Evolutionary conservation across 2,797 vertebrate species (phyloP).

Genomic region (Diceros bicornis): DNA sequence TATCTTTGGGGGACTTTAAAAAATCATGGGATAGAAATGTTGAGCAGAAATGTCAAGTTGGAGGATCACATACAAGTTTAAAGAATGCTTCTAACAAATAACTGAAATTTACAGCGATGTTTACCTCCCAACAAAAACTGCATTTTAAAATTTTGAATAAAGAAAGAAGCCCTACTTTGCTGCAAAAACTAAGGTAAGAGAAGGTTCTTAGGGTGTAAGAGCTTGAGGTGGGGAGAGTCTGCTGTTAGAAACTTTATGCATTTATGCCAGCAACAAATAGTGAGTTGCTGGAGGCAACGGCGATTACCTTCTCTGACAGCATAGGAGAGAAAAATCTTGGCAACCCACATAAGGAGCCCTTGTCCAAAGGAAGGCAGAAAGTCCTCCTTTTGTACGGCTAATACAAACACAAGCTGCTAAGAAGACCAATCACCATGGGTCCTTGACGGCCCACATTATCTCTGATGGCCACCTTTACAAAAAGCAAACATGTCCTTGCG

Average conservation of each 20-base stretch:
- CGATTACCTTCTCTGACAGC: conserved; percentile 71
- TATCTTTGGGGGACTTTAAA: neutral
- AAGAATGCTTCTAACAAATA: neutral
- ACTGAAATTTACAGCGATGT: neutral
- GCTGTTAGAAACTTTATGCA: conserved; percentile 72
- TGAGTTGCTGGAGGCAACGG: conserved; percentile 74
- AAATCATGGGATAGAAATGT: conserved; percentile 1
- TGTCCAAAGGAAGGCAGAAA: conserved; percentile 79
- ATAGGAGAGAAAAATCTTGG: conserved; percentile 44
- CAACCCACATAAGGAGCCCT: conserved; percentile 67
- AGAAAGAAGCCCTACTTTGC: conserved; percentile 15
- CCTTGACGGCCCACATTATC: conserved; percentile 69
- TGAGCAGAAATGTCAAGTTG: conserved; percentile 7
- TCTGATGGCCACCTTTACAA: conserved; percentile 74
- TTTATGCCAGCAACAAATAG: conserved; percentile 77
- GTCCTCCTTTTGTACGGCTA: conserved; percentile 74
- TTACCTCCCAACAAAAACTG: conserved; percentile 65
- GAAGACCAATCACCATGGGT: conserved; percentile 60
- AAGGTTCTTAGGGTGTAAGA: conserved; percentile 44
- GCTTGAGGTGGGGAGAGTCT: neutral
- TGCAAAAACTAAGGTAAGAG: conserved; percentile 67
- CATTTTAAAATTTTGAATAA: conserved; percentile 72
- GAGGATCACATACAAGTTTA: conserved; percentile 41
- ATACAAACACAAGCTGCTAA: conserved; percentile 75
- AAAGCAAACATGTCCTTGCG: conserved; percentile 50